Percentiles rank a stretch among this genome's conserved stretches.
Conservation (phyloP, 1,140 invertebrate species). For the Camponotus vicinus region DNA sequence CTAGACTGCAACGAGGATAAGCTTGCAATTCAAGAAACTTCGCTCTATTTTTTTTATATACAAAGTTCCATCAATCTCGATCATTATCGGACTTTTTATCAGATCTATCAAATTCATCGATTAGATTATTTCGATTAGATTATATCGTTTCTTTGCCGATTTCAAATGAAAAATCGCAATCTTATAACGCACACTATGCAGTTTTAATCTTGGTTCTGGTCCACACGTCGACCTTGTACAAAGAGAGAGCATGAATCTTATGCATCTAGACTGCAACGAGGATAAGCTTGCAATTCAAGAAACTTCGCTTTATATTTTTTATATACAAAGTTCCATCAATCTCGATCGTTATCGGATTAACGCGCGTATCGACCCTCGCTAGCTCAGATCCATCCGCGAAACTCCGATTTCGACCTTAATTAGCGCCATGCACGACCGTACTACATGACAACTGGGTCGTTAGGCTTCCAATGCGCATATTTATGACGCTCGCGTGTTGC, state of each 20-base stretch:
- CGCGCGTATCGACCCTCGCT: background rate
- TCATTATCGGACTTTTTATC: background rate
- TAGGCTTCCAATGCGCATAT: conserved; percentile 50
- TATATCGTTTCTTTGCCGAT: conserved; percentile 38
- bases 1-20: conserved; percentile 27
- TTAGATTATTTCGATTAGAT: background rate
- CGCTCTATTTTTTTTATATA: background rate
- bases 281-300: conserved; percentile 2
- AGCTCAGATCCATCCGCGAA: background rate
- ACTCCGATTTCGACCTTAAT: conserved; percentile 45
- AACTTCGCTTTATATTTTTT: conserved; percentile 4
- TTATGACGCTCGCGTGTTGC: conserved; percentile 55
- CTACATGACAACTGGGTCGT: conserved; percentile 76
- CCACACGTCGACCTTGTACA: conserved; percentile 8
- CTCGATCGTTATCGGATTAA: conserved; percentile 1
- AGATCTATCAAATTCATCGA: background rate
- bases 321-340: conserved; percentile 1
- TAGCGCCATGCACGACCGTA: conserved; percentile 50
- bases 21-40: conserved; percentile 18
- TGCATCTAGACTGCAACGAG: conserved; percentile 37
- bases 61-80: conserved; percentile 14
- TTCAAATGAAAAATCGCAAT: conserved; percentile 7
- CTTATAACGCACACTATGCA: background rate
- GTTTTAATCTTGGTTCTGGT: background rate
- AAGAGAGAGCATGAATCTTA: conserved; percentile 30